These are phyloP conservation scores for Cyrtonyx montezumae DNA, from an alignment of 2,113 vertebrate genomes.

Conservation along the genomic window DNA sequence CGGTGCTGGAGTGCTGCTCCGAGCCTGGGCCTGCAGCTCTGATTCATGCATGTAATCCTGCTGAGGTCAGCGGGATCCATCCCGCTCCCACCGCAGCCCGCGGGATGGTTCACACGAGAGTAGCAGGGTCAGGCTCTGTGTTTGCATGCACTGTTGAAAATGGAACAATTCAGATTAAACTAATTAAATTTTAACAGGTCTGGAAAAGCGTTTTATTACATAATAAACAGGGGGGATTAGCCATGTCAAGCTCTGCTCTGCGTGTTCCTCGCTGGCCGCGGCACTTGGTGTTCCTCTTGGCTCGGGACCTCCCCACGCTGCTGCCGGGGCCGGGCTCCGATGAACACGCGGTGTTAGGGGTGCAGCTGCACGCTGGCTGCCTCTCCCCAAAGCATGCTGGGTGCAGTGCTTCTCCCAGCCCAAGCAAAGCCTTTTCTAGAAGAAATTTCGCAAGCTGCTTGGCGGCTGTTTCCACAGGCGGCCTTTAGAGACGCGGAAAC, in stretches of 20 bases:
- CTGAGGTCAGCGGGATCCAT: conserved; percentile 44
- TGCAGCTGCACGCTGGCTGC: neutral
- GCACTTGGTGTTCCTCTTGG: neutral
- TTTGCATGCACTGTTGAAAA: conserved; percentile 5
- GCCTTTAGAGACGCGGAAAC: neutral
- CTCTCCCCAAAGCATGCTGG: neutral
- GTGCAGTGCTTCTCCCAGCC: neutral
- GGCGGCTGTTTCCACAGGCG: neutral
- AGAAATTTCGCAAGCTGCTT: neutral
- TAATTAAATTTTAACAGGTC: conserved; percentile 65
- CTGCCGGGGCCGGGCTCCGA: accelerated
- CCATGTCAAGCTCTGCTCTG: accelerated
- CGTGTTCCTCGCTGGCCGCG: neutral
- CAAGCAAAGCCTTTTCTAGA: neutral
- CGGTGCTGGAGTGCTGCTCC: neutral
- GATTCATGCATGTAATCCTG: neutral
- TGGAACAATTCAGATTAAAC: conserved; percentile 53
- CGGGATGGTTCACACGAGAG: neutral
- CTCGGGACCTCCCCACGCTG: neutral
- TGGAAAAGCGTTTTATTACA: conserved; percentile 66
- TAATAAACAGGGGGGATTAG: conserved; percentile 57
- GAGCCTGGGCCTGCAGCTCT: conserved; percentile 36
- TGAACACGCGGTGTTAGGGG: neutral
- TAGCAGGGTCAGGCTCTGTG: conserved; percentile 49
- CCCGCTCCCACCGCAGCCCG: neutral